Evolutionary conservation across 92 coral and sea anemone species (phyloP).

Genomic region (Montipora capitata): DNA sequence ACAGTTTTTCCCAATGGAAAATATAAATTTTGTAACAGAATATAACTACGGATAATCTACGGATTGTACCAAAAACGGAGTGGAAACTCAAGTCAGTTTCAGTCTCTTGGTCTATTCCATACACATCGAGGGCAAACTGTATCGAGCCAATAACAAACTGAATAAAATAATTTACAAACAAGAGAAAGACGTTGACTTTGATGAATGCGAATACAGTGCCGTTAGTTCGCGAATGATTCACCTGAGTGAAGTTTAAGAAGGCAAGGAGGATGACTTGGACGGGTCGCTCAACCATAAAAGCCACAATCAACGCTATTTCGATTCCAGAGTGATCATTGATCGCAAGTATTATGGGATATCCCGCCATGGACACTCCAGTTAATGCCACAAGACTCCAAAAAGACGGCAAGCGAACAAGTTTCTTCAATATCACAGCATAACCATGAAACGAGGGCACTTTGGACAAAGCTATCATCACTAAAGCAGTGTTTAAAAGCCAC

Average conservation of each 20-base stretch:
- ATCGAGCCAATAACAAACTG: conserved; percentile 41
- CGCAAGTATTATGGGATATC: conserved; percentile 23
- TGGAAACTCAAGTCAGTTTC: conserved; percentile 33
- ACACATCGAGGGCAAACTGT: conserved; percentile 65
- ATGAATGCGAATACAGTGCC: conserved; percentile 24
- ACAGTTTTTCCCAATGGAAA: too few species aligned
- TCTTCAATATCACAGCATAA: conserved; percentile 8
- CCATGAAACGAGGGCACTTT: conserved; percentile 54
- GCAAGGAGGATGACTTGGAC: conserved; percentile 31
- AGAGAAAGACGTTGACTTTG: conserved; percentile 38
- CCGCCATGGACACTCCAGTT: conserved; percentile 23
- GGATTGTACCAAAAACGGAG: background rate
- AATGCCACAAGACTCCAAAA: conserved; percentile 38
- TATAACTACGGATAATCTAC: too few species aligned
- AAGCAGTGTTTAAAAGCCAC: conserved; percentile 22
- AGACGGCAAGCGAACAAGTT: conserved; percentile 54
- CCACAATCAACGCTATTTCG: conserved; percentile 6
- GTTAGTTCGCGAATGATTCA: conserved; percentile 11
- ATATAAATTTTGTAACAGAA: too few species aligned
- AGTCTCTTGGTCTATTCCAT: conserved; percentile 43
- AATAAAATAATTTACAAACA: conserved; percentile 28
- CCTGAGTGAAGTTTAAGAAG: conserved; percentile 50
- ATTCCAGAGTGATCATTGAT: background rate
- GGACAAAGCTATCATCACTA: conserved; percentile 20
- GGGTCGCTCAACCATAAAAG: conserved; percentile 18